These are phyloP conservation scores for Gnathonemus longibarbis DNA, from an alignment of 2,113 vertebrate genomes.

Conservation along the genomic window DNA sequence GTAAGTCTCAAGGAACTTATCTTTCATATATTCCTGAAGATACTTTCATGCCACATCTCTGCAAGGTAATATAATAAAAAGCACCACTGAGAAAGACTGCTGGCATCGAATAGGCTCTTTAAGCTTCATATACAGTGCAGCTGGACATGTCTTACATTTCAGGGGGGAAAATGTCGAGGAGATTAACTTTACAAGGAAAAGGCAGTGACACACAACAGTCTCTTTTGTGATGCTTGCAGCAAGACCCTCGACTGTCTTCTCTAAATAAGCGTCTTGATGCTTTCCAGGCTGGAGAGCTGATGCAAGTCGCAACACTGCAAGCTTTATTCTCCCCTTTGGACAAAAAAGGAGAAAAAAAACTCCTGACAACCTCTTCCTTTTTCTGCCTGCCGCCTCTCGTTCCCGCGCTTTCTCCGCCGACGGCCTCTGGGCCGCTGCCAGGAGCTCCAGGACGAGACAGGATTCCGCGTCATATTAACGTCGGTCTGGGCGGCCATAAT, in stretches of 20 bases:
- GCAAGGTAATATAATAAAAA: not conserved
- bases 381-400: conserved; percentile 6
- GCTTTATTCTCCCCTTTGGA: conserved; percentile 17
- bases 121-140: not conserved
- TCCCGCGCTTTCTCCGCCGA: conserved; percentile 19
- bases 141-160: not conserved
- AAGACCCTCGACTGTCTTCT: conserved; percentile 11
- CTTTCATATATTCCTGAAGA: not conserved
- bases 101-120: not conserved
- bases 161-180: not conserved
- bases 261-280: conserved; percentile 15
- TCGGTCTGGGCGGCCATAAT: not conserved
- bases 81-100: not conserved
- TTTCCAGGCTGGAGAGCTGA: conserved; percentile 10
- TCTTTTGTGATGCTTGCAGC: not conserved
- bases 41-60: not conserved
- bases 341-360: not conserved
- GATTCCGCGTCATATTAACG: not conserved
- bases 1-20: not conserved
- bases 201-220: not conserved
- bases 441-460: not conserved
- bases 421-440: not conserved
- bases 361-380: conserved; percentile 9
- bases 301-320: not conserved
- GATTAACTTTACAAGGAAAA: not conserved